Conservation (phyloP, 2,888 invertebrate genomes). For the Entomobrya multifasciata region DNA sequence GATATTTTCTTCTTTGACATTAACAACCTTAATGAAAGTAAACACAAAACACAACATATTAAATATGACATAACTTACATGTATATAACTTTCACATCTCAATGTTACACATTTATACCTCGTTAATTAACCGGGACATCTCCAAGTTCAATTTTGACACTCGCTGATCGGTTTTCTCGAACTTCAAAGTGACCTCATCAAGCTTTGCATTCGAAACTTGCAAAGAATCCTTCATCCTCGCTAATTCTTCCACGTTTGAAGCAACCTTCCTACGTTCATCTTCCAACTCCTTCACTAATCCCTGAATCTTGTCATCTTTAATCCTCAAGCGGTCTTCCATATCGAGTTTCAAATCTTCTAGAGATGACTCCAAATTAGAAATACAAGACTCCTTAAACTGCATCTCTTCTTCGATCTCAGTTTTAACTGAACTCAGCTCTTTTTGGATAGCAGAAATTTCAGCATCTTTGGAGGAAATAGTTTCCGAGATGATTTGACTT, state of each 20-base stretch:
- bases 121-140: constrained; percentile 20
- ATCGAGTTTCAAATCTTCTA: neutral
- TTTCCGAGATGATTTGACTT: neutral
- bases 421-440: neutral
- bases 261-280: neutral
- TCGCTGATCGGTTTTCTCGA: neutral
- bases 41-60: no score
- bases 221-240: neutral
- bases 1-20: constrained; percentile 46
- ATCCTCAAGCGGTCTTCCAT: neutral
- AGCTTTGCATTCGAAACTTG: neutral
- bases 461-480: neutral
- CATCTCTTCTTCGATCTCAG: neutral
- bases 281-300: neutral
- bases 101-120: neutral
- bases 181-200: neutral
- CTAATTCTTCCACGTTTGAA: neutral
- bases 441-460: neutral
- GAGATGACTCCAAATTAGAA: neutral
- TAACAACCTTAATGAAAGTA: constrained; percentile 44
- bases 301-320: constrained; percentile 7
- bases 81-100: neutral
- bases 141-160: neutral
- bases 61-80: no score
- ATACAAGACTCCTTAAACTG: neutral